Base-by-base conservation (phyloP, 1,140 invertebrate species). In the Drosophila ficusphila region DNA sequence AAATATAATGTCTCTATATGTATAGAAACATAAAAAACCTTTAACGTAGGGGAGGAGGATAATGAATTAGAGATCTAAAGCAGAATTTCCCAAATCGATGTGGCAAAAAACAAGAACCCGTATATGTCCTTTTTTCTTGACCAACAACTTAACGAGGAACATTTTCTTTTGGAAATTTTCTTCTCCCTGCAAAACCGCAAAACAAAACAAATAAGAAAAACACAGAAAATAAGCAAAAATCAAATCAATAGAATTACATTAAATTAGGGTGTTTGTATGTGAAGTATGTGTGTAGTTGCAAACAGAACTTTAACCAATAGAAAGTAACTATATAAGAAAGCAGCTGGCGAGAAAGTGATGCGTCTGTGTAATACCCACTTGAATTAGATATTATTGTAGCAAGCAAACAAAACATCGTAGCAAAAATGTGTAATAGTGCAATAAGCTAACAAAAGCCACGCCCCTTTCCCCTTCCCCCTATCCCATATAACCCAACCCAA, bases 361-460 rank as follows among this genome's bases (percentile, higher is more conserved):
- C 47, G 38, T 61, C 29, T 65, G 44, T 67, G 44, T 41, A 65
- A 65, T 42, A 33, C 44, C 62, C 61, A 49, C 52, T 67, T 65
- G 36, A 67, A 65, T 51, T 65, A 67, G 44, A 42, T 39, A 41
- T 25, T 51, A 41, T 41, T 18, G 44, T 65, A 42, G 54, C 44
- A 23, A 27, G 42, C 44, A 12, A 67, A 49, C 18, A 19, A 61
- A 60, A 31, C 34, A 31, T 8, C 58, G 58, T 67, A 67, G 57
- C 14, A 31, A 49, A 58, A 49, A 51, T 67, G 60, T 65, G 41
- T 65, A 67, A 67, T 67, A 67, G 60, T 67, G 62, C 60, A 67
- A 67, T 67, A 67, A 67, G 62, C 60, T 67, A 42, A 67, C 58
- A 49, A 39, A 58, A 60, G 41, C 41, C 23, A 27, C 23, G 23